A percentile compares a stretch with the other conserved stretches of the same genome.
Conservation (phyloP, 2,113 vertebrate genomes). For the Heterocephalus glaber region DNA sequence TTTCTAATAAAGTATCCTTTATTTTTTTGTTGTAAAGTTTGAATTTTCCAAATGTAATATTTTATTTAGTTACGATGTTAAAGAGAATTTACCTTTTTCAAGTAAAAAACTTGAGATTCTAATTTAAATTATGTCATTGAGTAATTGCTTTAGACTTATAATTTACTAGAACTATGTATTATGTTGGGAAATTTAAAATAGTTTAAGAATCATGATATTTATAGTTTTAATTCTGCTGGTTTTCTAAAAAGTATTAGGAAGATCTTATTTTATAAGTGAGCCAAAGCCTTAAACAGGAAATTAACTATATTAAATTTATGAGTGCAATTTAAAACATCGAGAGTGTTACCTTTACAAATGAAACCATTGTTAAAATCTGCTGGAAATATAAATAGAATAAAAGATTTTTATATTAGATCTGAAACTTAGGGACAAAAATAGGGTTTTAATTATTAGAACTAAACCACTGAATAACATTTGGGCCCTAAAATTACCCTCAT, state of each 20-base stretch:
- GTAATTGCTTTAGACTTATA: slow-evolving; percentile 31
- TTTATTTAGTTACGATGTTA: slow-evolving; percentile 2
- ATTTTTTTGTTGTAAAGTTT: slow-evolving; percentile 17
- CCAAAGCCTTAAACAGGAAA: slow-evolving; percentile 49
- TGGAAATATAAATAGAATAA: slow-evolving; percentile 38
- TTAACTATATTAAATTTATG: slow-evolving; percentile 57
- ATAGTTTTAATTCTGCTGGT: slow-evolving; percentile 60
- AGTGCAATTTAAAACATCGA: slow-evolving; percentile 46
- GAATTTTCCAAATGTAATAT: slow-evolving; percentile 16
- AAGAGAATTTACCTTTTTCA: background rate
- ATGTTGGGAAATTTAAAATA: slow-evolving; percentile 1
- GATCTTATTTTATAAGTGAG: slow-evolving; percentile 43
- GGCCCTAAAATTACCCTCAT: background rate
- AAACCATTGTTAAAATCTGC: slow-evolving; percentile 9
- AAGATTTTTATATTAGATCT: background rate
- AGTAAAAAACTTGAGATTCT: slow-evolving; percentile 20
- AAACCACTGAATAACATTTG: background rate
- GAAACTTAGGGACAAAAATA: background rate
- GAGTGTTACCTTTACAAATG: slow-evolving; percentile 1
- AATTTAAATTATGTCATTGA: slow-evolving; percentile 52
- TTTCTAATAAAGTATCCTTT: background rate
- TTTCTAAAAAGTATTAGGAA: slow-evolving; percentile 50
- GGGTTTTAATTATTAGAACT: background rate
- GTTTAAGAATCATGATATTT: slow-evolving; percentile 61
- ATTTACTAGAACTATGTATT: slow-evolving; percentile 38